Percentiles rank a stretch among this genome's conserved stretches.
Conservation (phyloP, 2,113 vertebrate species). For the Mellivora capensis region DNA sequence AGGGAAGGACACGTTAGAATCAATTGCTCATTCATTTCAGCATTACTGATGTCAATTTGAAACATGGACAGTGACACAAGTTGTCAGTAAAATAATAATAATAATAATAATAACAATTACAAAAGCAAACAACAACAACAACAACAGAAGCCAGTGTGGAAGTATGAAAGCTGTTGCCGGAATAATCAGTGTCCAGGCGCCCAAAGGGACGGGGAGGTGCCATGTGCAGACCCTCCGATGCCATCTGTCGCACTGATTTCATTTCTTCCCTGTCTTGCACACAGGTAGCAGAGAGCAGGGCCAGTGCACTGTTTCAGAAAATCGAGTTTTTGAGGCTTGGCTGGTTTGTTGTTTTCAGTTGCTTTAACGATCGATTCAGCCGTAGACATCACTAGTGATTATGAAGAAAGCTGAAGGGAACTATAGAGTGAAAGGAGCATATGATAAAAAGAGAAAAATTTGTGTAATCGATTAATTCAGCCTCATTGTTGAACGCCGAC, state of each 20-base stretch:
- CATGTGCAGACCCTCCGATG: neutral
- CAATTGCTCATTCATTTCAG: neutral
- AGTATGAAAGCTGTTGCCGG: neutral
- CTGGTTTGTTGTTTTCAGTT: neutral
- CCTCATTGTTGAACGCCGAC: neutral
- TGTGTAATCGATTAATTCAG: neutral
- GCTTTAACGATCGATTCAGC: neutral
- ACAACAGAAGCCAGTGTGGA: neutral
- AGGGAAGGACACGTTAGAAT: neutral
- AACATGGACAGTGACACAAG: neutral
- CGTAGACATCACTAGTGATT: neutral
- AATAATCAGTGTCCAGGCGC: neutral
- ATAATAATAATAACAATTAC: neutral
- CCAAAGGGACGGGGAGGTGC: neutral
- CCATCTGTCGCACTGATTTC: neutral
- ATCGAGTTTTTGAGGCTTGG: neutral
- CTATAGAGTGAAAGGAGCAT: neutral
- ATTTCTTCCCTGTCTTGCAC: neutral
- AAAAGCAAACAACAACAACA: neutral
- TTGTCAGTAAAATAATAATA: neutral
- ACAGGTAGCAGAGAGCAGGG: neutral
- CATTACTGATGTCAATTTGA: neutral
- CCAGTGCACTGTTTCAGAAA: neutral
- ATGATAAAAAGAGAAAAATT: neutral
- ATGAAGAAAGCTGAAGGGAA: neutral